Conservation (phyloP, 2,888 invertebrate species). For the Campoplex nolae region DNA sequence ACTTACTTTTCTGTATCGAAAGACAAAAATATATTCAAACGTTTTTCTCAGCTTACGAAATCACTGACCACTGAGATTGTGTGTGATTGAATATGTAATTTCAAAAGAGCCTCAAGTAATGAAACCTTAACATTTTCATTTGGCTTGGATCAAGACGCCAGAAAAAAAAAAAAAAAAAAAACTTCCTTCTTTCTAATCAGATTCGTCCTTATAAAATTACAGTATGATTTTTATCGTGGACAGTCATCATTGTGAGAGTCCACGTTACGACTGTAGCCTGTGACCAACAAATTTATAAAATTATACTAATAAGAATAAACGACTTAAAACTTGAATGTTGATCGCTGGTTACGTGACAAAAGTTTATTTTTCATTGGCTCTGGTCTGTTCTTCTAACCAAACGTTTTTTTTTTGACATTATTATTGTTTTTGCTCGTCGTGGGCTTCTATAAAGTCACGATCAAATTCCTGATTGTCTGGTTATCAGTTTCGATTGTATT, state of each 20-base stretch:
- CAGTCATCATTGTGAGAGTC: no score
- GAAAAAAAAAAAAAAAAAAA: no score
- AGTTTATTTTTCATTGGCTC: not conserved
- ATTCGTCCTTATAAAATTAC: not conserved
- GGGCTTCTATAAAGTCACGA: not conserved
- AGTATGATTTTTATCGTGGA: not conserved
- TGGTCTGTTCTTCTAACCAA: not conserved
- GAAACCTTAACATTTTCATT: not conserved
- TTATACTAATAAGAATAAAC: not conserved
- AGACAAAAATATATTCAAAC: not conserved
- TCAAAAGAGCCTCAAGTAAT: not conserved
- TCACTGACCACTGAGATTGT: not conserved
- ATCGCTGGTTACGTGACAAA: no score
- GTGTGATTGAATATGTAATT: not conserved
- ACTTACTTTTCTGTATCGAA: not conserved
- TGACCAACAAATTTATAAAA: not conserved
- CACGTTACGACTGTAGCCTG: no score
- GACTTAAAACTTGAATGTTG: not conserved
- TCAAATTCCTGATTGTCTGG: slow-evolving; percentile 26
- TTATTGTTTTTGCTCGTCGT: not conserved
- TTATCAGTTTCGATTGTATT: slow-evolving; percentile 11
- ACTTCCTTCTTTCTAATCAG: no score
- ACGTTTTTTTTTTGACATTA: no score
- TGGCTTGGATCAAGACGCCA: not conserved
- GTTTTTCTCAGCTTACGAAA: not conserved